phyloP scores from a whole-genome alignment of 1,140 invertebrate genomes.

The Eupristina koningsbergeri region DNA sequence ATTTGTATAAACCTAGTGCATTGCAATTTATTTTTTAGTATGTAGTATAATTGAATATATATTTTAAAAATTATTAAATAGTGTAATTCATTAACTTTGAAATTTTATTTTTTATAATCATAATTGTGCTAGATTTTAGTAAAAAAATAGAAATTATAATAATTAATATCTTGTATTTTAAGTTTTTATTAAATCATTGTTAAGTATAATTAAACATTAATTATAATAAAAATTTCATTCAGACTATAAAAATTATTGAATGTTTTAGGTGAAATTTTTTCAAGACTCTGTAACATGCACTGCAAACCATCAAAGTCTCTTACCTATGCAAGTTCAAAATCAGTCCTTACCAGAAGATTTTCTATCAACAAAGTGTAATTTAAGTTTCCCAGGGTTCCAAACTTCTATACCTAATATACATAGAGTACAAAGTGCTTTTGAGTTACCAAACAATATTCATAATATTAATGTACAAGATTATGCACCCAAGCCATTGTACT shows the following conservation, averaged over 20 bases:
- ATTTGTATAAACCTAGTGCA: too few species aligned
- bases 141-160: too few species aligned
- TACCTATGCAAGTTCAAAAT: neutral
- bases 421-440: neutral
- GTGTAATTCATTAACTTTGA: too few species aligned
- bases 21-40: too few species aligned
- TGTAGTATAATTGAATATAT: too few species aligned
- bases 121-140: too few species aligned
- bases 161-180: too few species aligned
- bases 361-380: neutral
- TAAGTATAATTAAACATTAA: neutral
- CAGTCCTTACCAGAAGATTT: neutral
- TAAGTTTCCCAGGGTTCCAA: neutral
- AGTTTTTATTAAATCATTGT: too few species aligned
- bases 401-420: neutral
- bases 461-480: neutral
- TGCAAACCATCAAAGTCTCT: neutral
- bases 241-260: neutral
- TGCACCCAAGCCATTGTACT: neutral
- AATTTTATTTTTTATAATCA: too few species aligned
- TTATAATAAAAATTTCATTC: neutral
- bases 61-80: too few species aligned
- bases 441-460: neutral
- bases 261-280: slow-evolving; percentile 2
- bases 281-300: neutral